Percentiles rank a stretch among this genome's conserved stretches.
phyloP scores from a whole-genome alignment of 2,888 invertebrate genomes.

The Euphydryas editha region DNA sequence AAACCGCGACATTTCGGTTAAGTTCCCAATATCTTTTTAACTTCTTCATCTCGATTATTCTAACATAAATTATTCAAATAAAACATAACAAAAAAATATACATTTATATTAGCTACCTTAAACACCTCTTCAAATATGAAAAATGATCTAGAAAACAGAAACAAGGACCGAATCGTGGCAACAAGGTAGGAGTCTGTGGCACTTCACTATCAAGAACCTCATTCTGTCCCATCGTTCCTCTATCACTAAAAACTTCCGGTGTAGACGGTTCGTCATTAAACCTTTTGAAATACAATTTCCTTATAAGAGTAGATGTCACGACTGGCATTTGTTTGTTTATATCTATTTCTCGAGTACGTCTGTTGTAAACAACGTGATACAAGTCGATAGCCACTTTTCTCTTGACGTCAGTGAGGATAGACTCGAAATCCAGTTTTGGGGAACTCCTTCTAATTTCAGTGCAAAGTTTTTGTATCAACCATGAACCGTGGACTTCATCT shows the following conservation, averaged over 20 bases:
- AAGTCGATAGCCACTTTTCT: slow-evolving; percentile 65
- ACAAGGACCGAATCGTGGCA: slow-evolving; percentile 52
- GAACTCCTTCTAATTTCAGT: slow-evolving; percentile 58
- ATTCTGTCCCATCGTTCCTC: slow-evolving; percentile 35
- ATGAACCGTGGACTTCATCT: slow-evolving; percentile 60
- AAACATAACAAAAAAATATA: slow-evolving; percentile 8
- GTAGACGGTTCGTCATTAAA: slow-evolving; percentile 44
- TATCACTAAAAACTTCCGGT: slow-evolving; percentile 15
- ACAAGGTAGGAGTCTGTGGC: slow-evolving; percentile 45
- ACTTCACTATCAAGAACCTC: slow-evolving; percentile 48
- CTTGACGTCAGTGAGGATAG: slow-evolving; percentile 67
- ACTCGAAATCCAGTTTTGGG: slow-evolving; percentile 56
- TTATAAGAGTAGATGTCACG: slow-evolving; percentile 59
- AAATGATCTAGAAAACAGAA: slow-evolving; percentile 58
- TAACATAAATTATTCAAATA: too few species aligned
- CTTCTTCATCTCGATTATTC: too few species aligned
- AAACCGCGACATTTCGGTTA: too few species aligned
- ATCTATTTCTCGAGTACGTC: slow-evolving; percentile 51
- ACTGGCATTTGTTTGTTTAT: slow-evolving; percentile 63
- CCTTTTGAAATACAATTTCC: slow-evolving; percentile 59
- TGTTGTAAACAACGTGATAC: slow-evolving; percentile 52
- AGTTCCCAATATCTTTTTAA: too few species aligned
- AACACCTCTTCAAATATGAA: slow-evolving; percentile 57
- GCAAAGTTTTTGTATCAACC: slow-evolving; percentile 72
- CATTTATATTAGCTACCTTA: slow-evolving; percentile 48